These are phyloP conservation scores for Steinernema hermaphroditum DNA, from an alignment of 2,888 invertebrate species.

Conservation along the genomic window DNA sequence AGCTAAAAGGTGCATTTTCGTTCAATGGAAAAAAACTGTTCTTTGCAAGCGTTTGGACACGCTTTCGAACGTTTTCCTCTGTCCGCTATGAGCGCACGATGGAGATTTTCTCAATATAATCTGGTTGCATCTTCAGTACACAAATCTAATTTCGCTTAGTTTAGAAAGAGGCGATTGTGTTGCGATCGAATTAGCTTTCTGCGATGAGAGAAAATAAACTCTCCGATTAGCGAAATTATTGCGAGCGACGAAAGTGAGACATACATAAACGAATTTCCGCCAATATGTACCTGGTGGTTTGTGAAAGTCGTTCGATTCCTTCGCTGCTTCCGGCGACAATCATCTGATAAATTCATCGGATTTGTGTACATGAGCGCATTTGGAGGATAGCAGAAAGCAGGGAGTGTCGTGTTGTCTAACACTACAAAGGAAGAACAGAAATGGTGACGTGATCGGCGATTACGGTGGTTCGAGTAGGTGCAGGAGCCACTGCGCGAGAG, in stretches of 20 bases:
- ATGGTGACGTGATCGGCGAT: not conserved
- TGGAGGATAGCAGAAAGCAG: not conserved
- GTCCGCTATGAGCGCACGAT: not conserved
- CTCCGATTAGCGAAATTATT: not conserved
- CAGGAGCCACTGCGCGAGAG: not conserved
- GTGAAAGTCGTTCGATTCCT: constrained; percentile 12
- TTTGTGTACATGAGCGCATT: not conserved
- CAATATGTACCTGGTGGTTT: constrained; percentile 11
- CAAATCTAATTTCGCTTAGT: constrained; percentile 17
- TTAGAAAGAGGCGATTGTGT: constrained; percentile 28
- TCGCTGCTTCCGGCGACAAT: constrained; percentile 13
- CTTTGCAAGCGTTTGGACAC: not conserved
- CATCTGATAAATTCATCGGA: not conserved
- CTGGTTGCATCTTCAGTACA: constrained; percentile 4
- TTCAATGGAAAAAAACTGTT: no score
- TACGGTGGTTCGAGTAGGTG: not conserved
- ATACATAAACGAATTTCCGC: no score
- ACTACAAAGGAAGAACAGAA: not conserved
- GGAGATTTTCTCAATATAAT: constrained; percentile 21
- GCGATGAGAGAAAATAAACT: constrained; percentile 23
- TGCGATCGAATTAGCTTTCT: not conserved
- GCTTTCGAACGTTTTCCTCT: not conserved
- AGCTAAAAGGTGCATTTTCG: not conserved
- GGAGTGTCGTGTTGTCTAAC: not conserved
- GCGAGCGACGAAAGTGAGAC: no score